phyloP scores from a whole-genome alignment of 2,113 vertebrate genomes.

The Eolophus roseicapilla region DNA sequence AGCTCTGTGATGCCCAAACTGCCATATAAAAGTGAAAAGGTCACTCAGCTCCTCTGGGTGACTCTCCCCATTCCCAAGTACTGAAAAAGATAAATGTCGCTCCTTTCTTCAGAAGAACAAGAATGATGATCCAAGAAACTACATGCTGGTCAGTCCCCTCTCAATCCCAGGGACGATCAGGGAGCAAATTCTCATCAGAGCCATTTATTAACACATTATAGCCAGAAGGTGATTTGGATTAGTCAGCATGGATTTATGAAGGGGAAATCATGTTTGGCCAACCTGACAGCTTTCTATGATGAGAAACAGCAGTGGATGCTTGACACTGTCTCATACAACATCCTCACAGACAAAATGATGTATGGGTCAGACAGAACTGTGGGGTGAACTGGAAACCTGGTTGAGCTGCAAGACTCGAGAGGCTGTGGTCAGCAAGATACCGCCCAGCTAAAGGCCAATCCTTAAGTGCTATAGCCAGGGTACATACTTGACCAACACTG shows the following conservation, averaged over 20 bases:
- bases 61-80: neutral
- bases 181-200: neutral
- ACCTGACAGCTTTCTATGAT: neutral
- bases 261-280: neutral
- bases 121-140: neutral
- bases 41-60: neutral
- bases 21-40: neutral
- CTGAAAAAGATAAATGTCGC: neutral
- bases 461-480: neutral
- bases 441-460: neutral
- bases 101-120: neutral
- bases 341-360: neutral
- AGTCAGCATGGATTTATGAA: neutral
- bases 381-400: neutral
- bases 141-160: neutral
- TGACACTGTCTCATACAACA: neutral
- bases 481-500: neutral
- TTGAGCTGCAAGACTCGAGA: neutral
- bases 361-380: neutral
- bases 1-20: neutral
- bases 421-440: neutral
- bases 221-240: neutral
- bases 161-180: neutral
- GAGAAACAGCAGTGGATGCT: neutral
- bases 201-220: neutral